These are phyloP conservation scores for Pterobdella sp. DNA, from an alignment of 2,888 invertebrate genomes.

Conservation along the genomic window DNA sequence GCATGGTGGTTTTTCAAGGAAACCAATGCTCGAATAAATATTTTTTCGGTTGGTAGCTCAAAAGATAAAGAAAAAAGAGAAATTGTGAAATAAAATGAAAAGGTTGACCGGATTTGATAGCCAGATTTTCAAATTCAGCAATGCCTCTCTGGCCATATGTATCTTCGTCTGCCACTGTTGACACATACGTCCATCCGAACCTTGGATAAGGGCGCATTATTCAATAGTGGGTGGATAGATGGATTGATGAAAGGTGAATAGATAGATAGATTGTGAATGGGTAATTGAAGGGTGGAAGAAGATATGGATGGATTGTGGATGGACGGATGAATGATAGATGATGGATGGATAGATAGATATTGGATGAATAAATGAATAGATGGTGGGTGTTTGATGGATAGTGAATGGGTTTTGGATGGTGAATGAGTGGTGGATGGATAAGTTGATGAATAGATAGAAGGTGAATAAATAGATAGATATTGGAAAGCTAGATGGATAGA, in stretches of 20 bases:
- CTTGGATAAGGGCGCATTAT: constrained; percentile 27
- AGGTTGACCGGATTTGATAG: constrained; percentile 44
- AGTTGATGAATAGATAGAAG: constrained; percentile 1
- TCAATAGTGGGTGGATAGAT: constrained; percentile 14
- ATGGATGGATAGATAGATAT: constrained; percentile 21
- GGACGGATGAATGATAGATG: constrained; percentile 5
- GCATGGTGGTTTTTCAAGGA: neutral
- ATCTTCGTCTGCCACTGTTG: constrained; percentile 68
- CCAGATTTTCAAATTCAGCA: constrained; percentile 48
- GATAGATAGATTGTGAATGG: constrained; percentile 14
- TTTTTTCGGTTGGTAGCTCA: neutral
- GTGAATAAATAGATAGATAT: constrained; percentile 19
- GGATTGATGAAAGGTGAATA: too few species aligned
- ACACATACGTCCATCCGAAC: constrained; percentile 64
- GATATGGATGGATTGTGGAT: constrained; percentile 28
- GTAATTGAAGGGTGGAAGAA: neutral
- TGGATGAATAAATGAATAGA: constrained; percentile 5
- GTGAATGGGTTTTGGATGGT: constrained; percentile 5
- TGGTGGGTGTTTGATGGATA: too few species aligned
- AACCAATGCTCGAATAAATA: neutral
- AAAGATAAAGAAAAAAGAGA: neutral
- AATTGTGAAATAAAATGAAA: neutral
- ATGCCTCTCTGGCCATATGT: constrained; percentile 67
- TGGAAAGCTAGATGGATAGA: neutral
- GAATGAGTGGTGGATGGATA: constrained; percentile 26